Base-by-base conservation (phyloP, 2,797 vertebrate genomes). In the Toxotes lorentzi region DNA sequence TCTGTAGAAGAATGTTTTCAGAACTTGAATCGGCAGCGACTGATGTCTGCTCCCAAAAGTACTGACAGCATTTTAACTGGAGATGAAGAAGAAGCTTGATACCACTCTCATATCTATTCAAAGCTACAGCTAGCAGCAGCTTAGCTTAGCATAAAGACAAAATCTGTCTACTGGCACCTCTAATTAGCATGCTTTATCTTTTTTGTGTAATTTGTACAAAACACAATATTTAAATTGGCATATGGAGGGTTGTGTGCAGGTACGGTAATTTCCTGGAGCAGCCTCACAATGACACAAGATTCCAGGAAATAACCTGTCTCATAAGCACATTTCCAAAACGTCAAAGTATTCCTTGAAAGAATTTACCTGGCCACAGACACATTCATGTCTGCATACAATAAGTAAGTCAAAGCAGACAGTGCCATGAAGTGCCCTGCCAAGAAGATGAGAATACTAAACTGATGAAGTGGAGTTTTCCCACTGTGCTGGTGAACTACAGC, bases 371-470 rank as follows among this genome's bases (percentile, higher is more conserved):
- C 60, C 66, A 21, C 35, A 5, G 59, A 43, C 32, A 5, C 9
- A 14, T 63, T 30, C 3, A 62, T 11, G 12, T 70, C 12, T 50
- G 30, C 53, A 11, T 62, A 50, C 40, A 35, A n/a, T 58, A 24
- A 59, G 65, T 10, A n/a, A 34, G 43, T 45, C 51, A 35, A 24
- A 78, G 65, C 66, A 74, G 62, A 63, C 9, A 5, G 54, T 23
- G 17, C 34, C 66, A 65, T 43, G 8, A 35, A 68, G 30, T 30
- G 19, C 38, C 47, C 24, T 32, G 14, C 66, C 59, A 40, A 11
- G 38, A 12, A 40, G 38, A 40, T 40, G 9, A 40, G 10, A 11
- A 40, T 12, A 40, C 38, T 10, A 40, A 40, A 12, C 47, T n/a
- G n/a, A 5, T 53, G 23, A 27, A 1, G 48, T 51, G 2, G 5